Evolutionary conservation across 1,140 invertebrate species (phyloP), one percentile per base, ranked within the genome.

Genomic region (Teleogryllus occipitalis): DNA sequence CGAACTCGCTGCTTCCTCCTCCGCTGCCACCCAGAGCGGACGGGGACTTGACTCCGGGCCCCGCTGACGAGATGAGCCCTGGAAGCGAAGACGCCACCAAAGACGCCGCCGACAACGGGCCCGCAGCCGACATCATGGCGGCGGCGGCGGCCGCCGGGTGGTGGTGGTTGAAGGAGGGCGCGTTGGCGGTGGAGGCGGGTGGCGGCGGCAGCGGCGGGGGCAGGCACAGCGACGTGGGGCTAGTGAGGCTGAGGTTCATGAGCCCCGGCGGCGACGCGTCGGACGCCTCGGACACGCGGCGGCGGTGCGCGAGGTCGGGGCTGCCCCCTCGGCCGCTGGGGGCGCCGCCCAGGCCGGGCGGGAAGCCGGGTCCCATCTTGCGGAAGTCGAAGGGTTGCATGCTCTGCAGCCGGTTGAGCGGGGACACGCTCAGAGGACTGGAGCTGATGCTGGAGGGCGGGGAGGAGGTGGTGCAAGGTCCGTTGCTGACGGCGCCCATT

Each of bases 311-410:
- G 22, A 78, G 74, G 79, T 90, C 89, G 21, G 86, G 86, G 54
- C 86, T 87, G 46, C 73, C 74, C 6, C 78, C 54, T 3, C 77
- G 39, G 4, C 77, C 77, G 14, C 77, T 14, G 1, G 77, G 77
- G 21, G 6, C 54, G 72, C 78, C 7, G 18, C 22, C 47, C 7
- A 79, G 39, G 8, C 46, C 73, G 15, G 65, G 49, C 8, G 78
- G 78, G 21, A 79, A 75, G 10, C 75, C 75, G 14, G 27, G 27
- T 14, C 75, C 79, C 21, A 80, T 77, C 84, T 96, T 95, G 22
- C 95, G 90, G 84, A 95, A 97, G 85, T 97, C 96, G 85, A 97
- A 97, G 3, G 96, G 96, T 85, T 97, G 95, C 96, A 98, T 97
- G 83, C 92, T 97, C 86, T 97, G 95, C 39, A 98, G 87, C 83